Evolutionary conservation across 1,140 invertebrate genomes (phyloP).

Genomic region (Neuroterus valhalla): DNA sequence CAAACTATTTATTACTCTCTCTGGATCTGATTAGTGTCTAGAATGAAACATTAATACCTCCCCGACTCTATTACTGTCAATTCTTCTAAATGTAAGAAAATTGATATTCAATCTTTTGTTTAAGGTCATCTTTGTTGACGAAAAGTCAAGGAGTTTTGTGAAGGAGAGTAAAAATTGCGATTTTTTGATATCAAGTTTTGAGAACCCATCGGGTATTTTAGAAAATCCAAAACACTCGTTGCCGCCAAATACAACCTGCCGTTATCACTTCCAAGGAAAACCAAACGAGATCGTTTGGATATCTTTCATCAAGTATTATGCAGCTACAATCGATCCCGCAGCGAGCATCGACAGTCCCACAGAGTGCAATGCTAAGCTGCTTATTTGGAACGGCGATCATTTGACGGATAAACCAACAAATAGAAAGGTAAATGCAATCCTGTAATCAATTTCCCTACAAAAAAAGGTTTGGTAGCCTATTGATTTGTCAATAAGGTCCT

Average conservation of each 20-base stretch:
- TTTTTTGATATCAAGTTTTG: slow-evolving; percentile 84
- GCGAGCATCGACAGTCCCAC: slow-evolving; percentile 76
- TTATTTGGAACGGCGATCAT: slow-evolving; percentile 83
- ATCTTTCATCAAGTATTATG: slow-evolving; percentile 88
- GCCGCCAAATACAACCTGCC: slow-evolving; percentile 89
- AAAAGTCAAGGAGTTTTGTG: slow-evolving; percentile 83
- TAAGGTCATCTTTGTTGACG: slow-evolving; percentile 84
- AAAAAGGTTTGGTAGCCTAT: too few relatives aligned
- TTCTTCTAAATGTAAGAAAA: too few relatives aligned
- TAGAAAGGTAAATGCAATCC: slow-evolving; percentile 58
- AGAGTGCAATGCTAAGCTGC: slow-evolving; percentile 83
- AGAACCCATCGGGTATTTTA: slow-evolving; percentile 81
- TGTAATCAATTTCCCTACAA: too few relatives aligned
- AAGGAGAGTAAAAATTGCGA: slow-evolving; percentile 84
- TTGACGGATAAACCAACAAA: slow-evolving; percentile 41
- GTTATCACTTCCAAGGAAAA: slow-evolving; percentile 80
- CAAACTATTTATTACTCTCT: too few relatives aligned
- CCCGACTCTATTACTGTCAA: too few relatives aligned
- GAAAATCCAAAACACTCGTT: slow-evolving; percentile 89
- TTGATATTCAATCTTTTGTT: slow-evolving; percentile 55
- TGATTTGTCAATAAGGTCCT: too few relatives aligned
- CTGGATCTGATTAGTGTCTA: too few relatives aligned
- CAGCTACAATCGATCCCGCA: slow-evolving; percentile 79
- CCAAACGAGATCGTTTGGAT: slow-evolving; percentile 88
- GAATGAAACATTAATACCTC: too few relatives aligned